Evolutionary conservation across 2,888 invertebrate species (phyloP).

Genomic region (Sarcophaga carnaria): DNA sequence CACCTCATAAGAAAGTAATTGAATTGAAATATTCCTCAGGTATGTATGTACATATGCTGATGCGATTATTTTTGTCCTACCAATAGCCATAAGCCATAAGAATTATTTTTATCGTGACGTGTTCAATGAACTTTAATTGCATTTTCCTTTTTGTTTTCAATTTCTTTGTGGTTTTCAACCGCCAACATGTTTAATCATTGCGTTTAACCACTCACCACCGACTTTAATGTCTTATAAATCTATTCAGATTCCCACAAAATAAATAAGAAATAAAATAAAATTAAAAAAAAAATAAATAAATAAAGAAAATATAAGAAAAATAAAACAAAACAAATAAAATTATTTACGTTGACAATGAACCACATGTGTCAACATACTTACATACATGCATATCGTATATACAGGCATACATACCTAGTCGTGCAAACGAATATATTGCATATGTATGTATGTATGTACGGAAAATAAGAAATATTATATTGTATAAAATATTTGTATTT

Average conservation of each 20-base stretch:
- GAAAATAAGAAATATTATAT: neutral
- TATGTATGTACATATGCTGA: neutral
- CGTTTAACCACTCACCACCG: slow-evolving; percentile 26
- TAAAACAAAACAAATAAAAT: slow-evolving; percentile 70
- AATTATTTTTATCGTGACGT: slow-evolving; percentile 39
- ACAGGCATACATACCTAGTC: neutral
- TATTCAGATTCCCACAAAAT: slow-evolving; percentile 50
- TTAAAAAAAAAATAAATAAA: slow-evolving; percentile 45
- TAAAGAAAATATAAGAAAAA: slow-evolving; percentile 59
- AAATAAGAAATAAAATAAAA: slow-evolving; percentile 64
- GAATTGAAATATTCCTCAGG: too few species aligned
- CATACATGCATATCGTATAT: neutral
- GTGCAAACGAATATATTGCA: neutral
- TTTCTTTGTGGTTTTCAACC: neutral
- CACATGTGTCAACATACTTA: slow-evolving; percentile 31
- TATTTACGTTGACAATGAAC: slow-evolving; percentile 59
- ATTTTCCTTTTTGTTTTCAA: neutral
- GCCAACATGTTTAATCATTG: slow-evolving; percentile 16
- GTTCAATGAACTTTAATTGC: slow-evolving; percentile 52
- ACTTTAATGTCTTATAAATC: slow-evolving; percentile 8
- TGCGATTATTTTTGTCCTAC: neutral
- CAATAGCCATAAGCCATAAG: neutral
- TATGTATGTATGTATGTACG: neutral
- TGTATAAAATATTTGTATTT: neutral
- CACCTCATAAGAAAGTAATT: too few species aligned